Evolutionary conservation across 2,113 vertebrate species (phyloP), one percentile per base, ranked within the genome.

Genomic region (Tilapia sparmanii): DNA sequence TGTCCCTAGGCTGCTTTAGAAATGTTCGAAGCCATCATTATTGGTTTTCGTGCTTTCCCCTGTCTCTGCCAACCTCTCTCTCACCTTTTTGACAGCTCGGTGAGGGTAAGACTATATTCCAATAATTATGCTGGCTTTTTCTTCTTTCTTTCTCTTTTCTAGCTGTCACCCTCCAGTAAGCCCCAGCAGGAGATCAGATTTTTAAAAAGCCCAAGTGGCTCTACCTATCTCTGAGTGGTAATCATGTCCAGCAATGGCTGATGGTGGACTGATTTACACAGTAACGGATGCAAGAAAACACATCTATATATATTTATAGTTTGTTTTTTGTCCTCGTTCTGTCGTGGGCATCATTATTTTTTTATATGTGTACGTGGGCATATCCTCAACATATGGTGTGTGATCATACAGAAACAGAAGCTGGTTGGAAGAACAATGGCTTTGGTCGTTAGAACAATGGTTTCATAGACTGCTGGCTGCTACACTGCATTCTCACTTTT

Each of bases 311-410:
- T 35, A 31, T 24, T 6, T 63, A 63, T 63, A 63, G 81, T 2
- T 22, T 38, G 19, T 66, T 81, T 55, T 50, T 42, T 54, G 16
- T 22, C 13, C 22, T 82, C 10, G 18, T 52, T 88, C 12, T 52
- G 15, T 73, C 5, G 89, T 95, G 89, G 92, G 92, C 78, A 90
- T 40, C 71, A 22, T 50, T 53, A 22, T 86, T 89, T 87, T 42
- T 88, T 35, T 61, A 88, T 54, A 33, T 10, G 61, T 55, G 82
- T 61, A 29, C 45, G 84, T 84, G 82, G 87, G 84, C 91, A 90
- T 93, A 90, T 91, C 90, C 71, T 91, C 88, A 92, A 61, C 93
- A 94, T 95, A 94, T 93, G 93, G 93, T 78, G 68, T 85, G 61
- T 80, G 76, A 89, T 92, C 80, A 47, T 92, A 83, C 86, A 89